These are phyloP conservation scores for Fregetta grallaria DNA, from an alignment of 2,113 vertebrate species.

Conservation along the genomic window DNA sequence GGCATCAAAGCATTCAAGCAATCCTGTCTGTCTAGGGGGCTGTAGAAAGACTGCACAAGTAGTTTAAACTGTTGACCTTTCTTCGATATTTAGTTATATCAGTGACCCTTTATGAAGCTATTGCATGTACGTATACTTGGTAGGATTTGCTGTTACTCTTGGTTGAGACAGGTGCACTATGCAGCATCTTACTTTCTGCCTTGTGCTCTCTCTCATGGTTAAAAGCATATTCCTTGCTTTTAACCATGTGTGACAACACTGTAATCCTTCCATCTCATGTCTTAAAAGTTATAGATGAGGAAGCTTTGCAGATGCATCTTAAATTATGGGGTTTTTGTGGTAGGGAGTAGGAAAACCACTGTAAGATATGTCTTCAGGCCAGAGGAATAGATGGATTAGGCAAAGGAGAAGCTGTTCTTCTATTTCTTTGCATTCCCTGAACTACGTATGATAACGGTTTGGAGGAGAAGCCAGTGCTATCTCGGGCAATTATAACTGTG, in stretches of 20 bases:
- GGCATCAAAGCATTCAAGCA: neutral
- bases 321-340: neutral
- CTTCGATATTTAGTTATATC: neutral
- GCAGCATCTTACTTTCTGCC: neutral
- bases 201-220: neutral
- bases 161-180: neutral
- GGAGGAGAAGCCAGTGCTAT: neutral
- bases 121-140: accelerated
- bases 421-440: neutral
- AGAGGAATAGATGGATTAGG: neutral
- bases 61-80: neutral
- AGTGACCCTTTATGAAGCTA: neutral
- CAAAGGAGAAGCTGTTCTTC: neutral
- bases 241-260: neutral
- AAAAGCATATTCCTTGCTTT: neutral
- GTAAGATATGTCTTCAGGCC: neutral
- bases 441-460: neutral
- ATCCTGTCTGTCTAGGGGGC: neutral
- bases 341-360: neutral
- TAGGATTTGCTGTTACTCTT: neutral
- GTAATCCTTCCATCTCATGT: neutral
- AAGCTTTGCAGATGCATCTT: neutral
- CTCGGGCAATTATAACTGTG: neutral
- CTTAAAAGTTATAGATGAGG: neutral
- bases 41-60: neutral